Conservation (phyloP, 2,113 vertebrate species). For the Otocyon megalotis region DNA sequence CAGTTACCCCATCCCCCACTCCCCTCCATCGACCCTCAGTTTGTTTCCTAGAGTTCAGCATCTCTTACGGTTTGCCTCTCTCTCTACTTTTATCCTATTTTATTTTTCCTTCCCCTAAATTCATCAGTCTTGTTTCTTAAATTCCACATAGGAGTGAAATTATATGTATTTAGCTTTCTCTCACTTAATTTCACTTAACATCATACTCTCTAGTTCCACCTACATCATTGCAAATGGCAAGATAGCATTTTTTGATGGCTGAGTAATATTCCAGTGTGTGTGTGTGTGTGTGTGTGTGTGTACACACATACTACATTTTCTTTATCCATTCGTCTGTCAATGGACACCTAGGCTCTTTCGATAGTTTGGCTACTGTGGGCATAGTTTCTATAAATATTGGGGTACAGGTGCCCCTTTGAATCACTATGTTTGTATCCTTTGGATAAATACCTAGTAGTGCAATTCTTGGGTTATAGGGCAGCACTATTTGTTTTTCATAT, state of each 20-base stretch:
- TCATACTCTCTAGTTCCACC: neutral
- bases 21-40: neutral
- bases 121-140: neutral
- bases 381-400: neutral
- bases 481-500: neutral
- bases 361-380: neutral
- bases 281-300: neutral
- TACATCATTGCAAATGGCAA: neutral
- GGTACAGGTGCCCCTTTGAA: neutral
- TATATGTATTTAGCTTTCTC: neutral
- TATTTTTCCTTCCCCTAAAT: neutral
- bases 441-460: neutral
- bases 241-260: neutral
- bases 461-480: neutral
- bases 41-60: neutral
- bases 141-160: neutral
- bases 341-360: neutral
- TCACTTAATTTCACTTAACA: neutral
- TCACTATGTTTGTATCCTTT: neutral
- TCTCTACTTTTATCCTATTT: neutral
- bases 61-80: neutral
- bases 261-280: neutral
- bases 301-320: neutral
- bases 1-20: neutral
- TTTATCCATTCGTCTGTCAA: neutral